Percentiles rank a stretch among this genome's conserved stretches.
phyloP scores from a whole-genome alignment of 2,888 invertebrate species.

The Torymus auratus region DNA sequence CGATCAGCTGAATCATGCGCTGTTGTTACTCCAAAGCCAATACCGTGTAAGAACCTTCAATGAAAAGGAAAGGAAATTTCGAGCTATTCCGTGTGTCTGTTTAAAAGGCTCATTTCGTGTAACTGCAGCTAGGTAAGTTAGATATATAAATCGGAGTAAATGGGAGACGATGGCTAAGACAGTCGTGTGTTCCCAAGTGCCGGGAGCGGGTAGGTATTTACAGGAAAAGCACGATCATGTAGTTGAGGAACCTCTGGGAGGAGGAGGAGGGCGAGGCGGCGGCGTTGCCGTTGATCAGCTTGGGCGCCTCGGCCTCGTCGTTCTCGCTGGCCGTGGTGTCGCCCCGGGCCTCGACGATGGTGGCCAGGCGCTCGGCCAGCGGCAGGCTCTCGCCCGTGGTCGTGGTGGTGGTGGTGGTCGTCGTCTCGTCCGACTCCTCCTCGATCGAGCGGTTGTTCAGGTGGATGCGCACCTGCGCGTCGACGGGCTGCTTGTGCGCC shows the following conservation, averaged over 20 bases:
- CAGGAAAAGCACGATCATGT: slow-evolving; percentile 73
- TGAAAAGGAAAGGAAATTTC: too few relatives aligned
- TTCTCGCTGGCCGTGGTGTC: slow-evolving; percentile 68
- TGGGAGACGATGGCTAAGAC: too few relatives aligned
- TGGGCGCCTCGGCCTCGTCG: slow-evolving; percentile 66
- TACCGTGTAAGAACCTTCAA: too few relatives aligned
- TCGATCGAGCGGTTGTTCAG: slow-evolving; percentile 70
- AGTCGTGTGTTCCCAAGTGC: too few relatives aligned
- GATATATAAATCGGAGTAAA: too few relatives aligned
- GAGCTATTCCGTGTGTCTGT: too few relatives aligned
- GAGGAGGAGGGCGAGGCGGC: slow-evolving; percentile 49
- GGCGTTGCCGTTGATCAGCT: slow-evolving; percentile 60
- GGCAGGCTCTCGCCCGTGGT: slow-evolving; percentile 28
- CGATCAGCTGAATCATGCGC: too few relatives aligned
- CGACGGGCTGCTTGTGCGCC: slow-evolving; percentile 63
- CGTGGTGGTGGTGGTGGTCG: slow-evolving; percentile 57
- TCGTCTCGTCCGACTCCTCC: slow-evolving; percentile 69
- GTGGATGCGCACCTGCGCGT: slow-evolving; percentile 70
- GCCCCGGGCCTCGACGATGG: slow-evolving; percentile 72
- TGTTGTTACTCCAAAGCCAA: too few relatives aligned
- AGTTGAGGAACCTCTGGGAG: slow-evolving; percentile 72
- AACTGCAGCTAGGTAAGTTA: too few relatives aligned
- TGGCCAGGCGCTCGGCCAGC: slow-evolving; percentile 69
- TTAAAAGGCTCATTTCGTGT: too few relatives aligned
- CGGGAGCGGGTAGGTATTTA: slow-evolving; percentile 62